Percentiles rank a stretch among this genome's conserved stretches.
These are phyloP conservation scores for Holacanthella duospinosa DNA, from an alignment of 2,888 invertebrate species.

Conservation along the genomic window DNA sequence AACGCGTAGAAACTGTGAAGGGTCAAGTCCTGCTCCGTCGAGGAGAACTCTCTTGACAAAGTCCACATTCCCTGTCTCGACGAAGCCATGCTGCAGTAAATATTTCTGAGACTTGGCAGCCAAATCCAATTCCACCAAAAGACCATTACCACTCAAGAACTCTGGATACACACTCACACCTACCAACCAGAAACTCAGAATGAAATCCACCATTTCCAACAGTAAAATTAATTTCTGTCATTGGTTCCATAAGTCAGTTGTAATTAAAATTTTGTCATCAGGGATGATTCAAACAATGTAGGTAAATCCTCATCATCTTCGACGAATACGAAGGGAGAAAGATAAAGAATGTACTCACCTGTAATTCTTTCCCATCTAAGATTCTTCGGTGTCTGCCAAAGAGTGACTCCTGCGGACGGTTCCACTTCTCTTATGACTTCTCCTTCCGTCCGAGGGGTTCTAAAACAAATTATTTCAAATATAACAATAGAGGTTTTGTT, in stretches of 20 bases:
- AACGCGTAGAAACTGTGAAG: conserved; percentile 27
- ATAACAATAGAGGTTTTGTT: too few relatives aligned
- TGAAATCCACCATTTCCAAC: too few relatives aligned
- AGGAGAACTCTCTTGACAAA: conserved; percentile 63
- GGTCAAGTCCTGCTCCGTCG: conserved; percentile 59
- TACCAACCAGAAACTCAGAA: conserved; percentile 3
- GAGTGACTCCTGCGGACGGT: conserved; percentile 21
- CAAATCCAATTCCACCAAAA: conserved; percentile 32
- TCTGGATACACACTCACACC: conserved; percentile 28
- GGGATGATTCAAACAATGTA: conserved; percentile 7
- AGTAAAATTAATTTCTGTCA: conserved; percentile 46
- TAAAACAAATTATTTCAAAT: too few relatives aligned
- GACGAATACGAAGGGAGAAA: background rate
- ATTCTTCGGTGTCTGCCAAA: conserved; percentile 25
- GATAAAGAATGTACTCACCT: background rate
- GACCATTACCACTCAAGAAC: conserved; percentile 22
- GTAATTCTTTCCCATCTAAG: conserved; percentile 14
- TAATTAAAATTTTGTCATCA: conserved; percentile 2
- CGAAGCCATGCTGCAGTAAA: conserved; percentile 47
- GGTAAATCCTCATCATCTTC: conserved; percentile 9
- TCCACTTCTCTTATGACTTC: conserved; percentile 38
- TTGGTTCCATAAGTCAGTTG: background rate
- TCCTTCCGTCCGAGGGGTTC: too few relatives aligned
- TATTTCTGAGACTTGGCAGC: conserved; percentile 23
- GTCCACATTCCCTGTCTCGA: conserved; percentile 63